phyloP scores from a whole-genome alignment of 1,140 invertebrate genomes.

The Caenorhabditis inopinata region DNA sequence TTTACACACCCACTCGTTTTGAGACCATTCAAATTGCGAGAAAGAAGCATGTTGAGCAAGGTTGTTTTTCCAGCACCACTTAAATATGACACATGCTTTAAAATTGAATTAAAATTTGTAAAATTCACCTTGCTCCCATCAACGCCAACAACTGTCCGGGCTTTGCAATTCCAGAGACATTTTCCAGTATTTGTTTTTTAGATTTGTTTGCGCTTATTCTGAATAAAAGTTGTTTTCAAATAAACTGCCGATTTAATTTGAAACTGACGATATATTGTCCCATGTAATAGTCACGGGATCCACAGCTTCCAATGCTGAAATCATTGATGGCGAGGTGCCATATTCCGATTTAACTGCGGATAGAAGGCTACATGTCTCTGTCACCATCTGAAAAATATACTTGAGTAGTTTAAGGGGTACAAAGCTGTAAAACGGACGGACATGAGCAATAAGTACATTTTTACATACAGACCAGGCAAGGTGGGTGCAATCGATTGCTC shows the following conservation, averaged over 20 bases:
- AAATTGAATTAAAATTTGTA: not conserved
- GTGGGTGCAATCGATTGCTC: too few species aligned
- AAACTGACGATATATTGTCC: conserved; percentile 35
- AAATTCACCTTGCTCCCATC: conserved; percentile 62
- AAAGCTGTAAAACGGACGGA: too few species aligned
- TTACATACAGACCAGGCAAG: too few species aligned
- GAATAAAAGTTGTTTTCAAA: not conserved
- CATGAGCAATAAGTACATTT: too few species aligned
- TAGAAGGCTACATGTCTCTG: conserved; percentile 38
- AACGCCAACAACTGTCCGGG: conserved; percentile 62
- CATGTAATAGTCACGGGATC: conserved; percentile 42
- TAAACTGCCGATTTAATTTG: not conserved
- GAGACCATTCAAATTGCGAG: conserved; percentile 61
- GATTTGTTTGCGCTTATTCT: conserved; percentile 21
- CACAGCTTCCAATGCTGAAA: conserved; percentile 35
- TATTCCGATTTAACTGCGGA: conserved; percentile 43
- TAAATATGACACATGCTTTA: conserved; percentile 40
- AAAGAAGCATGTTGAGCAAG: conserved; percentile 59
- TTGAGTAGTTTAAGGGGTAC: too few species aligned
- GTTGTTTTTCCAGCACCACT: conserved; percentile 67
- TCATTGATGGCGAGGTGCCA: conserved; percentile 38
- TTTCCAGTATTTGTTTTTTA: conserved; percentile 2
- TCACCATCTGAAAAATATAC: conserved; percentile 17
- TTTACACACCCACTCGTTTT: conserved; percentile 61
- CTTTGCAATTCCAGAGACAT: conserved; percentile 39